Conservation (phyloP, 2,113 vertebrate genomes). For the Cettia cetti region DNA sequence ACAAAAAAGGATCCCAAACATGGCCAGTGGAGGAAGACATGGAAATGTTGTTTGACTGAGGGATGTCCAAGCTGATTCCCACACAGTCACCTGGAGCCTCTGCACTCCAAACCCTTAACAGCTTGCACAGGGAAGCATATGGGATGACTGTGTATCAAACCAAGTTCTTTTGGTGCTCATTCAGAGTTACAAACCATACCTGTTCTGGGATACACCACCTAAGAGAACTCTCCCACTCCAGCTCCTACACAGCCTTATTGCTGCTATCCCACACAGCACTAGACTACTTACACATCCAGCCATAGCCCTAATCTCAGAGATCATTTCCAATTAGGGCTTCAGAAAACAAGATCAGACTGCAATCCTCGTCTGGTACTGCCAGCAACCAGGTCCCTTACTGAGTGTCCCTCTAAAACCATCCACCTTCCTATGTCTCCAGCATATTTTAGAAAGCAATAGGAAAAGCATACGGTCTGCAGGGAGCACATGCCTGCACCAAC, state of each 20-base stretch:
- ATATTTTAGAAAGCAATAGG: background rate
- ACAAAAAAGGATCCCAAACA: background rate
- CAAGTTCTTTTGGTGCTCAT: background rate
- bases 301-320: background rate
- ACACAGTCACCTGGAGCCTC: background rate
- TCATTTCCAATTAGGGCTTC: background rate
- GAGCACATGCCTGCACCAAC: background rate
- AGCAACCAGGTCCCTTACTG: background rate
- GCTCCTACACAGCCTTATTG: background rate
- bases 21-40: background rate
- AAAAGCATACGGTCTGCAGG: background rate
- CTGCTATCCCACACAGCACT: background rate
- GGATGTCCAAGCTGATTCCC: background rate
- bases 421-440: background rate
- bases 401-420: background rate
- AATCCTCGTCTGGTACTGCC: background rate
- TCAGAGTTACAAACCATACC: background rate
- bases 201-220: background rate
- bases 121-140: background rate
- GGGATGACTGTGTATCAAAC: fast-evolving
- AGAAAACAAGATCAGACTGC: conserved; percentile 1
- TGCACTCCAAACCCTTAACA: background rate
- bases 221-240: background rate
- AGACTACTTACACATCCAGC: background rate
- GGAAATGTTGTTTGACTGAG: background rate